Evolutionary conservation across 2,797 vertebrate species (phyloP), one percentile per base, ranked within the genome.

Genomic region (Neosilurus hyrtlii): DNA sequence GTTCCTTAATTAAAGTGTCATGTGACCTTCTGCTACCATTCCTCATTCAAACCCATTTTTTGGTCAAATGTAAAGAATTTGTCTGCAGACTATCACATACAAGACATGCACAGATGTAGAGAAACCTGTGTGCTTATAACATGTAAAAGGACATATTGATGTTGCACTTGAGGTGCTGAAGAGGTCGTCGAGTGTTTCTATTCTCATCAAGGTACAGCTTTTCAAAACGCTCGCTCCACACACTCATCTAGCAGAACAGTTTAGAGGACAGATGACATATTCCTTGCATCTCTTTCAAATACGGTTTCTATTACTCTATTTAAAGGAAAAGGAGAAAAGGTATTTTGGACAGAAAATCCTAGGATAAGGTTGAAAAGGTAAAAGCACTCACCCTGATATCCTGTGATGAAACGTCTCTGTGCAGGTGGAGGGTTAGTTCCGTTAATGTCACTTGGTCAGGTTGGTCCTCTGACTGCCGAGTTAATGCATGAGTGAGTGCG

Each of bases 401-500:
- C 24, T 30, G 24, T 57, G 70, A 37, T 43, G 71, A 77, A 65
- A 37, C 51, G 56, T 24, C 0, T 30, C 22, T 6, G n/a, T 79
- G 59, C 3, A 20, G 81, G 57, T 30, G 63, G 82, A 35, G n/a
- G 43, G 43, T 74, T 49, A 56, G 78, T 37, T 59, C 15, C 66
- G 61, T 84, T 66, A 66, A 35, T 35, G 56, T 80, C 30, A 49
- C 26, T 82, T 80, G 76, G 84, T 73, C 83, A 80, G 78, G 80
- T 52, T 71, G 66, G 84, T 84, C 83, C 86, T 89, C 85, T 86
- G 87, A 87, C 88, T 86, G 83, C 90, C 63, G 87, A 90, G 88
- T 79, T 77, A 75, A 83, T 83, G 85, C 26, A 24, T 26, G 83
- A 68, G 82, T 76, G 72, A 51, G 79, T 65, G 80, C 68, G 78